These are phyloP conservation scores for Oreochromis grahami DNA, from an alignment of 2,797 vertebrate species.

Conservation along the genomic window DNA sequence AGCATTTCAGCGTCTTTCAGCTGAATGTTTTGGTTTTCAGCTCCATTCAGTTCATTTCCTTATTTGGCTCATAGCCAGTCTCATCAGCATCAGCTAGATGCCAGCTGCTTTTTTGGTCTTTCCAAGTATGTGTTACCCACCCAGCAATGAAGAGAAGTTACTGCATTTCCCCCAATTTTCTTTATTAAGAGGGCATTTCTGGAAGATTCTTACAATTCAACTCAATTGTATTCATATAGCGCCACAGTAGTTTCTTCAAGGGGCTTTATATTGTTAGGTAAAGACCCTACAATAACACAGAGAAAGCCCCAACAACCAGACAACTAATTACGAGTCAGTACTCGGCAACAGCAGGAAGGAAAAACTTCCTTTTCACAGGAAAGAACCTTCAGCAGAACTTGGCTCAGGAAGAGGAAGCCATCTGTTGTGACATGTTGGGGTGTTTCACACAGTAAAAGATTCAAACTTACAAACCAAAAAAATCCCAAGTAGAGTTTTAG, in stretches of 20 bases:
- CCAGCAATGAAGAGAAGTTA: fast-evolving
- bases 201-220: neutral
- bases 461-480: neutral
- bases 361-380: neutral
- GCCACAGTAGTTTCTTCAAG: neutral
- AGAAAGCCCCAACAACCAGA: neutral
- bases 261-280: neutral
- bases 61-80: neutral
- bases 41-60: neutral
- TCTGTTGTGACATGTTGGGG: neutral
- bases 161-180: neutral
- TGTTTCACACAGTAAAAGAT: neutral
- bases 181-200: neutral
- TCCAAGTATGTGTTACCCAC: neutral
- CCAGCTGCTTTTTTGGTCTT: neutral
- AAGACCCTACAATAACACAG: neutral
- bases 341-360: neutral
- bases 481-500: fast-evolving
- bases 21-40: neutral
- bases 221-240: neutral
- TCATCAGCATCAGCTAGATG: neutral
- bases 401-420: neutral
- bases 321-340: neutral
- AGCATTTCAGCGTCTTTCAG: neutral
- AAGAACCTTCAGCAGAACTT: neutral